A percentile compares a stretch with the other conserved stretches of the same genome.
These are phyloP conservation scores for Tragelaphus buxtoni DNA, from an alignment of 2,113 vertebrate species.

Conservation along the genomic window DNA sequence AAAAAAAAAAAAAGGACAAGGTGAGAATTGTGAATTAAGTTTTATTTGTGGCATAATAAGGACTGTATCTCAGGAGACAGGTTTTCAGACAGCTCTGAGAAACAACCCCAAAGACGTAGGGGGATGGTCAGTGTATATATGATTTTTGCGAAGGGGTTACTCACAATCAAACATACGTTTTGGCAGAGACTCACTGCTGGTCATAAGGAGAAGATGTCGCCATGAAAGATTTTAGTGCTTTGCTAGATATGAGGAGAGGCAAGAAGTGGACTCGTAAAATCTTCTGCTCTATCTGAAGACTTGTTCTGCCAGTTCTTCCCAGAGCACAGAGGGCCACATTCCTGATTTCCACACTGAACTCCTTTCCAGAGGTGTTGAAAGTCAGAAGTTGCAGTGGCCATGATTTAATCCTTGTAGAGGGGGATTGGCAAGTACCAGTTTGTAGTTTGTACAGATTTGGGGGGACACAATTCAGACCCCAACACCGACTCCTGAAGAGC, in stretches of 20 bases:
- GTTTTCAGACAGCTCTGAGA: neutral
- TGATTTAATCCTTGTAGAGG: neutral
- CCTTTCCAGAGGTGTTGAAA: neutral
- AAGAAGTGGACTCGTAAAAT: neutral
- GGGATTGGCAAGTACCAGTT: neutral
- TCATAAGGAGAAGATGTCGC: neutral
- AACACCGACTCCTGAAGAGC: accelerated
- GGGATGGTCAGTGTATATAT: neutral
- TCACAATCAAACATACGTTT: neutral
- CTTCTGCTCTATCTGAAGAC: neutral
- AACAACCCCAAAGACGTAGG: neutral
- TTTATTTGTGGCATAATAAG: neutral
- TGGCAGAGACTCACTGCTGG: neutral
- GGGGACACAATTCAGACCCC: neutral
- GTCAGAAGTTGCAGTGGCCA: neutral
- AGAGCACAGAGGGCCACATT: neutral
- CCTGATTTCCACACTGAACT: neutral
- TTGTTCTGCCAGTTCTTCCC: neutral
- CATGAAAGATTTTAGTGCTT: neutral
- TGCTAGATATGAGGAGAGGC: neutral
- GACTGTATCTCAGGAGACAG: neutral
- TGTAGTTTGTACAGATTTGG: neutral
- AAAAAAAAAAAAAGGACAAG: neutral
- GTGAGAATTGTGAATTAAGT: neutral
- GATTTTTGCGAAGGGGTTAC: neutral